These are phyloP conservation scores for Pygmarrhopalites habei DNA, from an alignment of 1,140 invertebrate species.

Conservation along the genomic window DNA sequence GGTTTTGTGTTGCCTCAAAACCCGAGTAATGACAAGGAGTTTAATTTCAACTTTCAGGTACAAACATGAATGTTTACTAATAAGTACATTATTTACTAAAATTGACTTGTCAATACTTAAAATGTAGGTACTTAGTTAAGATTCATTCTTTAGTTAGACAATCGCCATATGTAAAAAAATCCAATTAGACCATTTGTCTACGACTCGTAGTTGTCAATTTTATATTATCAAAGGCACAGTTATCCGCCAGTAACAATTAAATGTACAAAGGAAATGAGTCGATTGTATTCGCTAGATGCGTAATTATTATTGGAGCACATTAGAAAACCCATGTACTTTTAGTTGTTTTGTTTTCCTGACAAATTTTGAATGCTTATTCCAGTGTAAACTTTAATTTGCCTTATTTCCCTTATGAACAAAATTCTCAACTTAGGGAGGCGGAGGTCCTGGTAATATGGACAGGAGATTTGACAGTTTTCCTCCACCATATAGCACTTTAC, in stretches of 20 bases:
- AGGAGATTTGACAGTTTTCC: slow-evolving; percentile 12
- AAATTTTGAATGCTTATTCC: background rate
- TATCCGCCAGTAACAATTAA: background rate
- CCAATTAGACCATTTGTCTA: background rate
- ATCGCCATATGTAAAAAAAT: background rate
- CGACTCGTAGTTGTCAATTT: background rate
- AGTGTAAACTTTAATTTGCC: slow-evolving; percentile 6
- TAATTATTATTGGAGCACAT: background rate
- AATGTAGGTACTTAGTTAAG: background rate
- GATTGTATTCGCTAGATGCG: background rate
- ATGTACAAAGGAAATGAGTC: background rate
- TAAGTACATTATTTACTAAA: background rate
- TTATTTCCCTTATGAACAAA: background rate
- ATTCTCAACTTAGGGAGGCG: too few species aligned
- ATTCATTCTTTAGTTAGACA: background rate
- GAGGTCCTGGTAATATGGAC: slow-evolving; percentile 5
- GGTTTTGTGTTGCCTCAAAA: slow-evolving; percentile 8
- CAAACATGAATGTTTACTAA: slow-evolving; percentile 27
- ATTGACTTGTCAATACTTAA: background rate
- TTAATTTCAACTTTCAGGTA: slow-evolving; percentile 52
- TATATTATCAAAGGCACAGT: background rate
- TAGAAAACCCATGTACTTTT: background rate
- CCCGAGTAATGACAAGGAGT: slow-evolving; percentile 12
- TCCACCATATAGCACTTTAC: slow-evolving; percentile 15
- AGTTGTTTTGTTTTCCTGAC: background rate